Evolutionary conservation across 2,113 vertebrate species (phyloP), one percentile per base, ranked within the genome.

Genomic region (Chinchilla lanigera): DNA sequence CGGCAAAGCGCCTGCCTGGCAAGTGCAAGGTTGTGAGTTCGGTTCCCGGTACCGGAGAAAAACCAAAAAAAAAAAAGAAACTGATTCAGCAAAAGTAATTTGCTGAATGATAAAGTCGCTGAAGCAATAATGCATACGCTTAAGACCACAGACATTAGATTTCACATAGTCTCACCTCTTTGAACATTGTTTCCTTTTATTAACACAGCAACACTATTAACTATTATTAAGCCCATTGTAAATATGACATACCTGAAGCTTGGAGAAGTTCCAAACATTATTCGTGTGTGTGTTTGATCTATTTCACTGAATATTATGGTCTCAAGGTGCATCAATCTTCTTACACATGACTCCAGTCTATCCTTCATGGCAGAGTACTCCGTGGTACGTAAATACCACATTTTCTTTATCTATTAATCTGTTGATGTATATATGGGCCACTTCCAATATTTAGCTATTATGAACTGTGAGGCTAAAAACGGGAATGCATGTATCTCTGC

Each of bases 211-310:
- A 60, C 11, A 30, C 35, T 73, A 35, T n/a, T 97, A 93, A 90
- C 28, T 83, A 86, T 30, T 92, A 78, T 84, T 92, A 96, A 54
- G 2, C 12, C 17, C 5, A 44, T 94, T 71, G 73, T 95, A 33
- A 89, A 89, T 71, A 95, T 67, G 54, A 89, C 33, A 86, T 91
- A 91, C 92, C 13, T 41, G 16, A 90, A 89, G 3, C 30, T 95
- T 52, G 83, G 54, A 94, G 50, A 87, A 75, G n/a, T 80, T 95
- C 92, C 95, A 71, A 69, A 86, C 38, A 93, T 86, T 91, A 90
- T 83, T 47, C 44, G 47, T 47, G 13, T 77, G 73, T 77, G 38
- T 77, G 24, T 77, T 41, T 77, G 26, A 77, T 50, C 16, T 77
- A 77, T 77, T 47, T 50, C 73, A 77, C 73, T 50, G 47, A 77